Evolutionary conservation across 2,888 invertebrate species (phyloP).

Genomic region (Allacma fusca): DNA sequence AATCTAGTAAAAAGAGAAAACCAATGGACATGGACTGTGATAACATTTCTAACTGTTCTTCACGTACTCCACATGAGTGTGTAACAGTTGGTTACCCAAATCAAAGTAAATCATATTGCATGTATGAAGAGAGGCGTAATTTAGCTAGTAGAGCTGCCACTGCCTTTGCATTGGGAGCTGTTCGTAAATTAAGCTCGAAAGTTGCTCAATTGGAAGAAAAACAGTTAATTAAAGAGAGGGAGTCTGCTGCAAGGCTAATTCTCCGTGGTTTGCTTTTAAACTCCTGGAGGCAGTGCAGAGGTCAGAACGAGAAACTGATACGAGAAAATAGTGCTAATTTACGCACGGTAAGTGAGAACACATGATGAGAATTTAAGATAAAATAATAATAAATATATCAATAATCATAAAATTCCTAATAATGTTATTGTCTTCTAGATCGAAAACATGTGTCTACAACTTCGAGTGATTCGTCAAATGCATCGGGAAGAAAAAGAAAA

Average conservation of each 20-base stretch:
- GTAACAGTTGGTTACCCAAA: not conserved
- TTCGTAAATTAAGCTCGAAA: constrained; percentile 34
- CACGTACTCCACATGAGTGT: constrained; percentile 21
- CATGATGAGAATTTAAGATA: too few species aligned
- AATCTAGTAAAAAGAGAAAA: not conserved
- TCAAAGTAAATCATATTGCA: not conserved
- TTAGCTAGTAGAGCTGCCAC: constrained; percentile 36
- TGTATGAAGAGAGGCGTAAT: constrained; percentile 14
- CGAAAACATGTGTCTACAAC: constrained; percentile 54
- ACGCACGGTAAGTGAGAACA: constrained; percentile 47
- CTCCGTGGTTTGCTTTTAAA: constrained; percentile 52
- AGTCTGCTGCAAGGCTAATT: constrained; percentile 53
- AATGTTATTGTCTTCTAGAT: constrained; percentile 38
- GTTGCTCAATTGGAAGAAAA: constrained; percentile 27
- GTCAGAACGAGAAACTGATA: constrained; percentile 44
- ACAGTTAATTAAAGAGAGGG: constrained; percentile 38
- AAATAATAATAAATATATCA: too few species aligned
- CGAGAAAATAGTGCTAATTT: constrained; percentile 49
- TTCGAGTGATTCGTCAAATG: constrained; percentile 54
- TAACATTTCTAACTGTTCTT: not conserved
- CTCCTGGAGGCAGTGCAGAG: constrained; percentile 50
- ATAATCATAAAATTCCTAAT: not conserved
- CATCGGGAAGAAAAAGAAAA: constrained; percentile 50
- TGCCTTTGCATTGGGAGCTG: constrained; percentile 45
- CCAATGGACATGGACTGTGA: not conserved